Base-by-base conservation (phyloP, 2,113 vertebrate species). In the Xyliphius kryptos region DNA sequence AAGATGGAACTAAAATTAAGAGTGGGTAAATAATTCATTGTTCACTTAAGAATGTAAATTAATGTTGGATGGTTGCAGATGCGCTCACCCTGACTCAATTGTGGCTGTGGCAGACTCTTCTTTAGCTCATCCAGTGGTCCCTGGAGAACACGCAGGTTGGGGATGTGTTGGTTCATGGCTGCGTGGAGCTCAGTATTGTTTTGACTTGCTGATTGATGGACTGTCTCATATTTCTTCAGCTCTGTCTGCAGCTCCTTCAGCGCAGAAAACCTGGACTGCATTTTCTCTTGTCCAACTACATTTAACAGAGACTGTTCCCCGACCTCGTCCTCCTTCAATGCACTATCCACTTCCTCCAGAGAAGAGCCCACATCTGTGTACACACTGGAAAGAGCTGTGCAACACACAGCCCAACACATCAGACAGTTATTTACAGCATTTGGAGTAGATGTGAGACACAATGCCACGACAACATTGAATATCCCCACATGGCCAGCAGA, bases 161-260 rank as follows among this genome's bases (percentile, higher is more conserved):
- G 75, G 0, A 91, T 86, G 6, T 92, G 90, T 3, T 88, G 82
- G 68, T 88, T 89, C 89, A 92, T 92, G 72, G 88, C 90, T 0
- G 82, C 82, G 76, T 91, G 90, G 59, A 92, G 87, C 78, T 92
- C 88, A 0, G 85, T 89, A 80, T 92, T 92, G 81, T 88, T 90
- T 80, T 89, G 89, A 9, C 88, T 91, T 46, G 90, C 91, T 76
- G 86, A 84, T 69, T 89, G 82, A 0, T 91, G 91, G 46, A 82
- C 83, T 55, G 86, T 84, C 85, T 87, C 58, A 79, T 91, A 92
- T 69, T 89, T 91, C 73, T 81, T 69, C 76, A 89, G 86, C 37
- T 92, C 90, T 49, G 80, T 85, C 69, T 80, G 81, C n/a, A 91
- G 83, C 32, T 91, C 89, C 0, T 71, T 74, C 62, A 88, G 63